Conservation (phyloP, 2,888 invertebrate genomes). For the Drosophila emarginata region DNA sequence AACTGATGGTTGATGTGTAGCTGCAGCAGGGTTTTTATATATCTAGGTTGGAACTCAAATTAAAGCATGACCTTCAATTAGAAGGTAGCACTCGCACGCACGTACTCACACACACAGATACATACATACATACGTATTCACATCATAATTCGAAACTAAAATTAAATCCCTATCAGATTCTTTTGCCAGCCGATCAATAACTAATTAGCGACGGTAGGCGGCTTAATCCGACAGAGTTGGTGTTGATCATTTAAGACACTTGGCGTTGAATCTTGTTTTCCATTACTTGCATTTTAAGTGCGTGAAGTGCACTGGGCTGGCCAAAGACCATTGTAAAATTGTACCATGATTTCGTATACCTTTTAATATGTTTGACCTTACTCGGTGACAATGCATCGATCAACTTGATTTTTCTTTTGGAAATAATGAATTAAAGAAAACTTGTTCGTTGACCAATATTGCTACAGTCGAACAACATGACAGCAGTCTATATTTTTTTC, state of each 20-base stretch:
- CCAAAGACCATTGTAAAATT: not conserved
- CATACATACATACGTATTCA: not conserved
- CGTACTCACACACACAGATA: constrained; percentile 2
- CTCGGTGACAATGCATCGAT: not conserved
- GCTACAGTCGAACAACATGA: not conserved
- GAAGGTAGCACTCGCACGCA: not conserved
- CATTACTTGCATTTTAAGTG: constrained; percentile 72
- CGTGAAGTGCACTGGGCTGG: constrained; percentile 21
- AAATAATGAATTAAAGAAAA: not conserved
- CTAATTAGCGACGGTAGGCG: constrained; percentile 72
- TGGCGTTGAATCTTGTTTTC: constrained; percentile 36
- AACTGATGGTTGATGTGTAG: constrained; percentile 58
- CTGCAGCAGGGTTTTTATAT: constrained; percentile 61
- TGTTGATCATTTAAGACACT: constrained; percentile 30
- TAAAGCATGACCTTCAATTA: constrained; percentile 53
- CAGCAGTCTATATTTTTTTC: not conserved
- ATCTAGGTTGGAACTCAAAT: not conserved
- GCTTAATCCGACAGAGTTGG: constrained; percentile 27
- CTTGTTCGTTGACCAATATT: not conserved
- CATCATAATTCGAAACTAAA: constrained; percentile 36
- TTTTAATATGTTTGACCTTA: not conserved
- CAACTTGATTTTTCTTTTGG: not conserved
- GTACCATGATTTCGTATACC: not conserved
- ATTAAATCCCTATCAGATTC: constrained; percentile 59
- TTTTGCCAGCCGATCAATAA: constrained; percentile 65